Evolutionary conservation across 2,888 invertebrate genomes (phyloP).

Genomic region (Drosophila cracens): DNA sequence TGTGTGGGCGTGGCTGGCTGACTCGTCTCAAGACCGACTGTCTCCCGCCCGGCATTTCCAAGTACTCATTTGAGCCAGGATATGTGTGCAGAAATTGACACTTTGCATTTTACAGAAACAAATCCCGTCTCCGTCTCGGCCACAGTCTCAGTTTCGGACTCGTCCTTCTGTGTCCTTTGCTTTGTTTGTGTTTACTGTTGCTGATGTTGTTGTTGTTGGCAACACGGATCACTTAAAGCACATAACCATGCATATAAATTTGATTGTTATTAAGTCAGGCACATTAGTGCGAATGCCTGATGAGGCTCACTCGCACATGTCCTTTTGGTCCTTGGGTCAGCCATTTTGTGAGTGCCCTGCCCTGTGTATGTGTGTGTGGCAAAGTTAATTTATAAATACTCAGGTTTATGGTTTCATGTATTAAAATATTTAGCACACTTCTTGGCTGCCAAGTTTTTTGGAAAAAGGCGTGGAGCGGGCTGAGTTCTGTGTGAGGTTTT

Average conservation of each 20-base stretch:
- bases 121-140: slow-evolving; percentile 11
- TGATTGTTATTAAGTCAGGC: slow-evolving; percentile 83
- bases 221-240: slow-evolving; percentile 74
- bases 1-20: slow-evolving; percentile 43
- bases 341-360: slow-evolving; percentile 11
- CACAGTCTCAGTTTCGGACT: slow-evolving; percentile 12
- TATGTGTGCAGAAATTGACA: slow-evolving; percentile 58
- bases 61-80: slow-evolving; percentile 50
- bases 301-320: slow-evolving; percentile 42
- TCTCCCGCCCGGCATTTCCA: slow-evolving; percentile 26
- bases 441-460: slow-evolving; percentile 48
- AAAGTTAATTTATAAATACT: slow-evolving; percentile 76
- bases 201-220: slow-evolving; percentile 36
- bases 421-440: slow-evolving; percentile 78
- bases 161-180: not conserved
- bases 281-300: slow-evolving; percentile 80
- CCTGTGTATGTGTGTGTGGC: slow-evolving; percentile 25
- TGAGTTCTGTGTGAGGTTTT: slow-evolving; percentile 55
- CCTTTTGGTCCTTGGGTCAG: slow-evolving; percentile 55
- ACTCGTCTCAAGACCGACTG: slow-evolving; percentile 34
- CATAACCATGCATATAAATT: slow-evolving; percentile 84
- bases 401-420: slow-evolving; percentile 73
- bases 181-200: slow-evolving; percentile 18
- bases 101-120: slow-evolving; percentile 49
- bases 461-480: slow-evolving; percentile 8